Base-by-base conservation (phyloP, 2,797 vertebrate species). In the Cryptoprocta ferox region DNA sequence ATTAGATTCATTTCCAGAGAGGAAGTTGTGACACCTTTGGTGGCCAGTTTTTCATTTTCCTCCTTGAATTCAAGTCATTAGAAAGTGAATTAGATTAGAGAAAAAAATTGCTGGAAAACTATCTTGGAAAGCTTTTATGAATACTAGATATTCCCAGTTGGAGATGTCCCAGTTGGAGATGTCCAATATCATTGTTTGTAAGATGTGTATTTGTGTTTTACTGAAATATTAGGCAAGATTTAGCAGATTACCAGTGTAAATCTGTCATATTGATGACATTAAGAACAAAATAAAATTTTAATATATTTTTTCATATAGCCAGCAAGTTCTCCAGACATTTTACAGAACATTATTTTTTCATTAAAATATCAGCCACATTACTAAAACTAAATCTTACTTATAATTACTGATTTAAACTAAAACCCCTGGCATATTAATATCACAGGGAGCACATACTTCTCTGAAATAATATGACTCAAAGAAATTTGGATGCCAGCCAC, bases 111-210 rank as follows among this genome's bases (percentile, higher is more conserved):
- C 61, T 94, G 9, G 26, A 93, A 97, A 97, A 94, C 86, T 94
- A 94, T 96, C 86, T 93, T 97, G 63, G 96, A 97, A 98, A 98
- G 84, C 42, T 97, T 98, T 97, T 92, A 42, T 91, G 61, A 96
- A 93, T 50, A 93, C 96, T 81, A 97, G 89, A 82, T 89, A 96
- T 96, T 98, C 93, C 75, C 39, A 93, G 82, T 56, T 91, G 90
- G 45, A 30, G 0, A 0, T 89, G 3, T 89, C 18, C 35, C 8
- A 48, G 28, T 48, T 8, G 2, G 42, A 28, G 0, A 1, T 89
- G 1, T 86, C 9, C 28, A 83, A 42, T 26, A 78, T 11, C 24
- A 89, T 68, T 89, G 30, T 48, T 92, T 61, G 53, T 26, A 88
- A 15, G 50, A 10, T 81, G 11, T 70, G 37, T 68, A 82, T 82